Evolutionary conservation across 2,113 vertebrate species (phyloP).

Genomic region (Phocoena sinus): DNA sequence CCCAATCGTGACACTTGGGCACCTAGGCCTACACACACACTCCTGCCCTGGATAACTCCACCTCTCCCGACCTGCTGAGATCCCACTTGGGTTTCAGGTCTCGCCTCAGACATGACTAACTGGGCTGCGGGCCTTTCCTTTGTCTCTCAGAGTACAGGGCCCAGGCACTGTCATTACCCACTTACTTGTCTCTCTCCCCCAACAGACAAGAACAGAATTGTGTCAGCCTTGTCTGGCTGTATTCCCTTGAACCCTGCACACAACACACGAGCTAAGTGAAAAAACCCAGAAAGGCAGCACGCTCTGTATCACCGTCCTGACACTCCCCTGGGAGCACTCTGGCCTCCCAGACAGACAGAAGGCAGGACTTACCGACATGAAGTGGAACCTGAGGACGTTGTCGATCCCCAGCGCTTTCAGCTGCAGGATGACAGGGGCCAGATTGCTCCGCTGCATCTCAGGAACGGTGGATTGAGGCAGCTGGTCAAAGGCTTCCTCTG

Average conservation of each 20-base stretch:
- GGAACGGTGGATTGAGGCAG: constrained; percentile 91
- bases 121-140: background rate
- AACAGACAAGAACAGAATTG: background rate
- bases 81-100: background rate
- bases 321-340: background rate
- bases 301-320: background rate
- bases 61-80: background rate
- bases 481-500: constrained; percentile 98
- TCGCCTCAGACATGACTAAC: background rate
- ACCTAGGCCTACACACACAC: background rate
- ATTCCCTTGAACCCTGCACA: background rate
- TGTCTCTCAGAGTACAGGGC: background rate
- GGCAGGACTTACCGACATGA: constrained; percentile 91
- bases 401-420: constrained; percentile 97
- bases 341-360: rapidly evolving
- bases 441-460: constrained; percentile 98
- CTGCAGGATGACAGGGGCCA: constrained; percentile 96
- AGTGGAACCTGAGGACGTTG: constrained; percentile 97
- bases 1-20: rapidly evolving
- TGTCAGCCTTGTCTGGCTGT: background rate
- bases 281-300: rapidly evolving
- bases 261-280: background rate
- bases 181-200: background rate
- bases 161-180: background rate
- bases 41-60: background rate